Evolutionary conservation across 2,888 invertebrate species (phyloP).

Genomic region (Altica lythri): DNA sequence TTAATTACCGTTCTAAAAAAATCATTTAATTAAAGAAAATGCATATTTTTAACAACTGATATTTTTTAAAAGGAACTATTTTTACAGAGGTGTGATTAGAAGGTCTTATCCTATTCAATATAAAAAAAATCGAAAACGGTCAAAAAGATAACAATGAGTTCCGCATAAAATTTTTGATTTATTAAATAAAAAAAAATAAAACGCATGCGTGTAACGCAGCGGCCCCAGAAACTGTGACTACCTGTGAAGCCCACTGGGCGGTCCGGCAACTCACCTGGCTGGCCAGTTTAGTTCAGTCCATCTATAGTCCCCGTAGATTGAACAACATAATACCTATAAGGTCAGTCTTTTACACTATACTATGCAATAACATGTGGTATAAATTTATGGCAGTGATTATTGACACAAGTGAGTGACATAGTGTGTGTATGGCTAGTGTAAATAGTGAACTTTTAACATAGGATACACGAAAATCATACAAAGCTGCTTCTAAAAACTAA

Average conservation of each 20-base stretch:
- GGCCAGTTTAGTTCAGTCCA: constrained; percentile 54
- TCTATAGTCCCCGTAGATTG: constrained; percentile 52
- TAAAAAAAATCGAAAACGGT: constrained; percentile 26
- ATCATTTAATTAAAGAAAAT: no score
- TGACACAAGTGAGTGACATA: constrained; percentile 40
- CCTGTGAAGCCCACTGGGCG: constrained; percentile 54
- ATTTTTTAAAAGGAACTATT: no score
- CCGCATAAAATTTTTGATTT: constrained; percentile 29
- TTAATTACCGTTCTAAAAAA: no score
- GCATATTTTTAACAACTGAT: no score
- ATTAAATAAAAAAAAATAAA: constrained; percentile 35
- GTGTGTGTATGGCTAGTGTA: constrained; percentile 42
- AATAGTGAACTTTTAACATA: constrained; percentile 38
- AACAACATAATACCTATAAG: no score
- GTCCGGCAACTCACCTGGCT: constrained; percentile 52
- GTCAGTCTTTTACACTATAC: constrained; percentile 44
- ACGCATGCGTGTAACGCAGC: constrained; percentile 52
- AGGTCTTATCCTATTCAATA: constrained; percentile 2
- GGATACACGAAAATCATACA: constrained; percentile 35
- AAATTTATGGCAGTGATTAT: constrained; percentile 37
- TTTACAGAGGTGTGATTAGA: no score
- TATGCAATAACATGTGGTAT: constrained; percentile 45
- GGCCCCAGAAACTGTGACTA: constrained; percentile 51
- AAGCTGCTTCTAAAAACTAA: constrained; percentile 24
- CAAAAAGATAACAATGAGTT: constrained; percentile 29